Evolutionary conservation across 2,797 vertebrate genomes (phyloP).

Genomic region (Alca torda): DNA sequence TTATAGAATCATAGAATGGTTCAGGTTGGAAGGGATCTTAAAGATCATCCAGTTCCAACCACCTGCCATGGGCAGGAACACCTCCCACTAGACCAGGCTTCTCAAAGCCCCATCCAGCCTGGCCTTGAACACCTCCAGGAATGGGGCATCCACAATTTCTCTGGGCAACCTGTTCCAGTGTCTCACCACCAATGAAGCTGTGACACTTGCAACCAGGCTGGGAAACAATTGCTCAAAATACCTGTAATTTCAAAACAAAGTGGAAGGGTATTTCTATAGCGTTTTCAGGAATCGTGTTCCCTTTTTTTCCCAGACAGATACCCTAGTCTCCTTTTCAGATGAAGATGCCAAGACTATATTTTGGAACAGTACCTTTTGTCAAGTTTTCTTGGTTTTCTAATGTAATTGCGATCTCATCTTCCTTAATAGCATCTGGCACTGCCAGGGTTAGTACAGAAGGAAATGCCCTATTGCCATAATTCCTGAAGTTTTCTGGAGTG

Average conservation of each 20-base stretch:
- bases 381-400: conserved; percentile 78
- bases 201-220: background rate
- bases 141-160: background rate
- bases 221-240: background rate
- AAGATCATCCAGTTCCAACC: background rate
- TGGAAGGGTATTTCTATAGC: background rate
- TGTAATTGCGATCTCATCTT: conserved; percentile 74
- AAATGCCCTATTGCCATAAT: conserved; percentile 53
- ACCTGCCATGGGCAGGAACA: background rate
- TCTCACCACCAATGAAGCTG: background rate
- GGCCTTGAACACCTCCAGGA: background rate
- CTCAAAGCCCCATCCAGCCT: background rate
- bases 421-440: conserved; percentile 61
- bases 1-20: background rate
- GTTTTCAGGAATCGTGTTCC: background rate
- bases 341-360: background rate
- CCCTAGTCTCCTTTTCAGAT: background rate
- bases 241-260: background rate
- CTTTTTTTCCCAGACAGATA: background rate
- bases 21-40: background rate
- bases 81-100: background rate
- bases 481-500: conserved; percentile 58
- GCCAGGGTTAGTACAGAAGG: conserved; percentile 33
- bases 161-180: background rate
- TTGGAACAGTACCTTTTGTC: conserved; percentile 77